These are phyloP conservation scores for Eucidaris tribuloides DNA, from an alignment of 35 echinoderm and acorn worm genomes.

Conservation along the genomic window DNA sequence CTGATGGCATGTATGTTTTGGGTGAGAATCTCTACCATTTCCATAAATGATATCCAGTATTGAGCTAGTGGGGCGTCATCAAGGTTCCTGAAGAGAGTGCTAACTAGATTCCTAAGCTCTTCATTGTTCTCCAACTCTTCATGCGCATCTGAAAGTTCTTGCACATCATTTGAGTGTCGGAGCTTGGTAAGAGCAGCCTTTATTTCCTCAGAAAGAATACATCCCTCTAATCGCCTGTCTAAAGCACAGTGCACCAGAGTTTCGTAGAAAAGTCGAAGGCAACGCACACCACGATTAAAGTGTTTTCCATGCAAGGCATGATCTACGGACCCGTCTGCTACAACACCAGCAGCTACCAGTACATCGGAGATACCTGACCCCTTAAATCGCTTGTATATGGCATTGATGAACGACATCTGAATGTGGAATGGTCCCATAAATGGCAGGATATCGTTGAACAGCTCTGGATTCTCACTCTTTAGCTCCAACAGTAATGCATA, in stretches of 20 bases:
- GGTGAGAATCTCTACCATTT: constrained; percentile 59
- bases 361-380: constrained; percentile 44
- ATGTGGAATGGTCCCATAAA: constrained; percentile 61
- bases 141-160: constrained; percentile 16
- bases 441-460: constrained; percentile 37
- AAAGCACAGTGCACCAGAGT: constrained; percentile 1
- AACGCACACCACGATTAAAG: constrained; percentile 26
- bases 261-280: constrained; percentile 37
- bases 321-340: constrained; percentile 38
- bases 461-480: constrained; percentile 36
- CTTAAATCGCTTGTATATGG: constrained; percentile 45
- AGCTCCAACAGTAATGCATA: constrained; percentile 29
- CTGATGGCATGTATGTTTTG: constrained; percentile 61
- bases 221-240: constrained; percentile 33
- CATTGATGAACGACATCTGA: constrained; percentile 62
- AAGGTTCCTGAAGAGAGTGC: constrained; percentile 4
- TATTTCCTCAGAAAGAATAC: constrained; percentile 8
- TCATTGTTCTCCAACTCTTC: constrained; percentile 3
- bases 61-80: background rate
- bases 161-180: background rate
- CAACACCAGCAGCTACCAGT: constrained; percentile 41
- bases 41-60: constrained; percentile 41
- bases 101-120: constrained; percentile 29
- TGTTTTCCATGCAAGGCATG: constrained; percentile 52
- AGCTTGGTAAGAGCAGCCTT: constrained; percentile 9